phyloP scores from a whole-genome alignment of 2,888 invertebrate genomes.

The Drosophila anceps region DNA sequence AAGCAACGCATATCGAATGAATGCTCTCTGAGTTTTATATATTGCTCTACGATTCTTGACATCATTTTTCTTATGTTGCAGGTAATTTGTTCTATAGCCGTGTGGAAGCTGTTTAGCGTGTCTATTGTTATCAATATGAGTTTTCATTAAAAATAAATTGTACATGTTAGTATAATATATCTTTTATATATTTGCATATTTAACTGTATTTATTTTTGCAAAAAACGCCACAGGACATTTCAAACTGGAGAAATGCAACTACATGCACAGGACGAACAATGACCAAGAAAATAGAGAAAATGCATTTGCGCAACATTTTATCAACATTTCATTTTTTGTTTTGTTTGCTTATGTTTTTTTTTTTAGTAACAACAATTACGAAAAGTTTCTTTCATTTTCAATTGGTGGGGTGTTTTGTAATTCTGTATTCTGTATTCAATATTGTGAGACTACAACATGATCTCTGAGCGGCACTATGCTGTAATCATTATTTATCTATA shows the following conservation, averaged over 20 bases:
- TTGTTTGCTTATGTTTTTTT: conserved; percentile 14
- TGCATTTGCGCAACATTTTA: conserved; percentile 61
- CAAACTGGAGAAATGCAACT: conserved; percentile 65
- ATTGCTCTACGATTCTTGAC: conserved; percentile 62
- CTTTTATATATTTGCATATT: conserved; percentile 52
- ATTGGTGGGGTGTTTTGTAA: conserved; percentile 76
- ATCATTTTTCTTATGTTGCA: conserved; percentile 39
- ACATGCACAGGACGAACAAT: conserved; percentile 70
- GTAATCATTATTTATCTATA: conserved; percentile 17
- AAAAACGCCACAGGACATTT: conserved; percentile 68
- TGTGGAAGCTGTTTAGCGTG: conserved; percentile 49
- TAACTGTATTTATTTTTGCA: conserved; percentile 59
- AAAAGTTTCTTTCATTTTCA: conserved; percentile 55
- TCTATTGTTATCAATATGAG: conserved; percentile 45
- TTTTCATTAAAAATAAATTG: conserved; percentile 69
- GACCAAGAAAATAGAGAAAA: conserved; percentile 43
- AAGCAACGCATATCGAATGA: conserved; percentile 56
- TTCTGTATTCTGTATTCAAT: conserved; percentile 48
- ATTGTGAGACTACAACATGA: conserved; percentile 30
- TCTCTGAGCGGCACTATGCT: conserved; percentile 53
- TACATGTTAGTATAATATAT: conserved; percentile 39
- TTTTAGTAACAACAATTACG: conserved; percentile 58
- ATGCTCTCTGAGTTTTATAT: conserved; percentile 54
- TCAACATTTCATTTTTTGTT: conserved; percentile 43
- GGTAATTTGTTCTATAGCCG: conserved; percentile 45